phyloP scores from a whole-genome alignment of 2,888 invertebrate genomes.

The Gari tellinella region DNA sequence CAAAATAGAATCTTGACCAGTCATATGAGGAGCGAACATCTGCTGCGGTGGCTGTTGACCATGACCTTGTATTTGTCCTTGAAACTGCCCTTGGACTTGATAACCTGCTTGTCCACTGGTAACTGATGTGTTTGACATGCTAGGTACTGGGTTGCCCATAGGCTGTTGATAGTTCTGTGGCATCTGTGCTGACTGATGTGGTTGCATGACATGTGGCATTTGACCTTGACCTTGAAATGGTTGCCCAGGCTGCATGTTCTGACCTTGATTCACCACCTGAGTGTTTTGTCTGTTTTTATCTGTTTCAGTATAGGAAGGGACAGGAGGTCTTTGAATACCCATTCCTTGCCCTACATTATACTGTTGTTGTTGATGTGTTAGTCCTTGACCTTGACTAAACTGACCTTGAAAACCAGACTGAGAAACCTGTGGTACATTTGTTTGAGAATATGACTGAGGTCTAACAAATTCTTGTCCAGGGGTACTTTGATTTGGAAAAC shows the following conservation, averaged over 20 bases:
- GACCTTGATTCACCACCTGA: constrained; percentile 28
- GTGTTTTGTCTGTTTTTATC: constrained; percentile 27
- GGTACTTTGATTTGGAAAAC: neutral
- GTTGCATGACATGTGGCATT: constrained; percentile 20
- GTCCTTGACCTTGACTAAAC: constrained; percentile 1
- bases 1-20: constrained; percentile 27
- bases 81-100: neutral
- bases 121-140: neutral
- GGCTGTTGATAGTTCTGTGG: neutral
- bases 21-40: neutral
- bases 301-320: constrained; percentile 33
- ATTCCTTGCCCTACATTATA: neutral
- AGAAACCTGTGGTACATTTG: too few relatives aligned
- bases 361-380: constrained; percentile 24
- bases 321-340: constrained; percentile 12
- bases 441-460: too few relatives aligned
- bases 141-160: neutral
- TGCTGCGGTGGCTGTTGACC: constrained; percentile 16
- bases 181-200: constrained; percentile 1
- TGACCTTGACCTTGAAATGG: constrained; percentile 34
- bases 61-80: constrained; percentile 26
- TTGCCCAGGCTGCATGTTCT: constrained; percentile 15
- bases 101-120: neutral
- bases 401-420: constrained; percentile 14
- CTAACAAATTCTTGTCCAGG: neutral